Conservation (phyloP, 2,113 vertebrate species). For the Ahaetulla prasina region DNA sequence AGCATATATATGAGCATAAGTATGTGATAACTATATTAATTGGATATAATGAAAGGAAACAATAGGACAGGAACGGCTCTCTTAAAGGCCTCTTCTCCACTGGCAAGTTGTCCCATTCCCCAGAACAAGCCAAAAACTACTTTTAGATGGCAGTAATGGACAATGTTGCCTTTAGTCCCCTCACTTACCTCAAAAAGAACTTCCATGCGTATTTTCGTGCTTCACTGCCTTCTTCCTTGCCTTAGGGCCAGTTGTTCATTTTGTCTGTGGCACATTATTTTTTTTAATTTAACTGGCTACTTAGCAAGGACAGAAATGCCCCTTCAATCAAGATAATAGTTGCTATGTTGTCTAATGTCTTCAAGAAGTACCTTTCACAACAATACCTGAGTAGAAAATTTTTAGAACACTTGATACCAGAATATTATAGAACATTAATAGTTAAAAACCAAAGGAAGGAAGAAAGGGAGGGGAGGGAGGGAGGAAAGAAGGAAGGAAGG, state of each 20-base stretch:
- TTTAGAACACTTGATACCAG: background rate
- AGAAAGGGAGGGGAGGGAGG: background rate
- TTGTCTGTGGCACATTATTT: background rate
- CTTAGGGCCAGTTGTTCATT: background rate
- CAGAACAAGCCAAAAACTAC: background rate
- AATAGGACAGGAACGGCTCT: no score
- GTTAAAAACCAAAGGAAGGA: background rate
- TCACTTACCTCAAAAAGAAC: background rate
- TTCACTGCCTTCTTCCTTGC: background rate
- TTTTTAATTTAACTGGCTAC: background rate
- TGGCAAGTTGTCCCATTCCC: background rate
- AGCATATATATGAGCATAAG: no score
- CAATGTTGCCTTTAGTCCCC: background rate
- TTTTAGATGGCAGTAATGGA: background rate
- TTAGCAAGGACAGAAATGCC: background rate
- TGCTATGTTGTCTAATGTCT: background rate
- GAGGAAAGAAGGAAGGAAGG: background rate
- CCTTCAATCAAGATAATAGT: background rate
- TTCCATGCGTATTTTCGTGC: background rate
- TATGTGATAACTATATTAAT: no score
- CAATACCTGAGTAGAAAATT: background rate
- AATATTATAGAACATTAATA: background rate
- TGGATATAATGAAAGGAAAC: no score
- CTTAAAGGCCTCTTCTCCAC: background rate
- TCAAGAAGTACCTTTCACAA: background rate